A percentile compares a stretch with the other conserved stretches of the same genome.
These are phyloP conservation scores for Turnix velox DNA, from an alignment of 2,113 vertebrate genomes.

Conservation along the genomic window DNA sequence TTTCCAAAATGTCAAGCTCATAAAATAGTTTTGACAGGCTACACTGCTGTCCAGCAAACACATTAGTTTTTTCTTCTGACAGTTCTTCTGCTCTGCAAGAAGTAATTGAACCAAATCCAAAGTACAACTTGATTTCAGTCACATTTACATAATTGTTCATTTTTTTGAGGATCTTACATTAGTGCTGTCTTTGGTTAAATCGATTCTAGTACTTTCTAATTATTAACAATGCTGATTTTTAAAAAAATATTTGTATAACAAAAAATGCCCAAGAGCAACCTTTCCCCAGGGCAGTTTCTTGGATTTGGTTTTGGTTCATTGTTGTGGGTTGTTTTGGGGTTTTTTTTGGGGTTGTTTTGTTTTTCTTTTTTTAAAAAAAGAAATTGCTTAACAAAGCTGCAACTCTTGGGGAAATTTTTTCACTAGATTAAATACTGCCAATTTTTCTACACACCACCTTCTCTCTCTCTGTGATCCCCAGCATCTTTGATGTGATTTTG, in stretches of 20 bases:
- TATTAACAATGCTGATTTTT: neutral
- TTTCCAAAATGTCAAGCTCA: neutral
- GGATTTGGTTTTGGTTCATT: neutral
- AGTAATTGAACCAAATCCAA: neutral
- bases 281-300: neutral
- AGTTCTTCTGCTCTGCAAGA: neutral
- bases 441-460: neutral
- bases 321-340: neutral
- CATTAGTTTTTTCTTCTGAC: neutral
- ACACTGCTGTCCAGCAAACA: neutral
- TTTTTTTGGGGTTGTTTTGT: neutral
- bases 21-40: neutral
- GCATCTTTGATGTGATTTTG: neutral
- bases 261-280: neutral
- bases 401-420: neutral
- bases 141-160: neutral
- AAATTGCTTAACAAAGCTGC: neutral
- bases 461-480: neutral
- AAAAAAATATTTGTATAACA: neutral
- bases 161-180: neutral
- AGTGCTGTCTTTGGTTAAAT: neutral
- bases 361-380: neutral
- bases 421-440: neutral
- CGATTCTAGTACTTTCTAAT: neutral
- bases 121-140: neutral